Percentiles rank a stretch among this genome's conserved stretches.
Evolutionary conservation across 2,797 vertebrate species (phyloP).

Genomic region (Sebastes matsubarae): DNA sequence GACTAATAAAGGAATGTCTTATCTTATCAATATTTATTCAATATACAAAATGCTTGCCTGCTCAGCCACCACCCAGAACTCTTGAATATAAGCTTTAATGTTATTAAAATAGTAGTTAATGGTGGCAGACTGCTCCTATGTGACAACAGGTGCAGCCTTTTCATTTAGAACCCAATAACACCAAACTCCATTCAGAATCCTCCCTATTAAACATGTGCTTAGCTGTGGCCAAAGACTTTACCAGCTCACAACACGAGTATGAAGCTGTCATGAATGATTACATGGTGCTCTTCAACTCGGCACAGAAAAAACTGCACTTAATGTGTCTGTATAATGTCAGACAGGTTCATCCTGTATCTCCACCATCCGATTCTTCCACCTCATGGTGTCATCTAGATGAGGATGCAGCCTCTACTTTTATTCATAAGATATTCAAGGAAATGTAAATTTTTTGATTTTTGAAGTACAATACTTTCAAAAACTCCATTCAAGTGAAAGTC

Average conservation of each 20-base stretch:
- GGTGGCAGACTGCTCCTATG: too few species aligned
- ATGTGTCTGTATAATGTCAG: accelerated
- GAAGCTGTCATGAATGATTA: accelerated
- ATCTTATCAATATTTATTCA: not conserved
- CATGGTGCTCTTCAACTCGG: not conserved
- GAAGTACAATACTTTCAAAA: not conserved
- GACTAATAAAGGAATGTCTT: too few species aligned
- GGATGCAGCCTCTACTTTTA: accelerated
- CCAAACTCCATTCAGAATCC: not conserved
- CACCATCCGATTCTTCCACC: too few species aligned
- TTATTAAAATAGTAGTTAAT: not conserved
- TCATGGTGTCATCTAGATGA: too few species aligned
- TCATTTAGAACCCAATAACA: not conserved
- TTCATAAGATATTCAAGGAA: not conserved
- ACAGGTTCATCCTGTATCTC: not conserved
- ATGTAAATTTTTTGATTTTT: too few species aligned
- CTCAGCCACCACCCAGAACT: not conserved
- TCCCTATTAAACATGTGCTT: not conserved
- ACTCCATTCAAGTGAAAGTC: not conserved
- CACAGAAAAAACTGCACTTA: not conserved
- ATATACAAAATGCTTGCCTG: not conserved
- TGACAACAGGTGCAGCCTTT: not conserved
- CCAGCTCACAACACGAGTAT: accelerated
- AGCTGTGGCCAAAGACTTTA: accelerated
- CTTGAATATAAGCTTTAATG: accelerated